Percentiles rank a stretch among this genome's conserved stretches.
Evolutionary conservation across 1,140 invertebrate species (phyloP).

Genomic region (Cecropterus lyciades): DNA sequence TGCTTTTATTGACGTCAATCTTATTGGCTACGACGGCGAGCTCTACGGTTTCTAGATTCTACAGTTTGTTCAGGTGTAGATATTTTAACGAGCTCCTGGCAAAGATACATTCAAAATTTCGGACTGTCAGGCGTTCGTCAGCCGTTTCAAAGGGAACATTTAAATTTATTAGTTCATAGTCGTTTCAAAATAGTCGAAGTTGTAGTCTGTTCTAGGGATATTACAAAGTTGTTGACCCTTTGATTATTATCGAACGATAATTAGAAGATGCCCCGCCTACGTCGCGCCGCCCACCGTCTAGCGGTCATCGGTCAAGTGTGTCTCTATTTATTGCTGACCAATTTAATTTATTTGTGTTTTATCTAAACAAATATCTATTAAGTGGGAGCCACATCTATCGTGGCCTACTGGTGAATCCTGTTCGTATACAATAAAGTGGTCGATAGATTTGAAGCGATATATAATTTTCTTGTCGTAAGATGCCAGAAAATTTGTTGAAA

Average conservation of each 20-base stretch:
- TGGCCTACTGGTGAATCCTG: conserved; percentile 17
- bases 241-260: conserved; percentile 43
- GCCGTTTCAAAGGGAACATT: conserved; percentile 6
- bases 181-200: conserved; percentile 20
- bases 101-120: neutral
- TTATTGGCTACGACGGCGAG: conserved; percentile 42
- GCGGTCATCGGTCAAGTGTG: conserved; percentile 48
- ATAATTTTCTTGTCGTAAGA: no score
- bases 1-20: conserved; percentile 45
- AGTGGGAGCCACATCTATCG: conserved; percentile 39
- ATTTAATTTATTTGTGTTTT: conserved; percentile 51
- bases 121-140: neutral
- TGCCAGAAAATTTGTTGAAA: neutral
- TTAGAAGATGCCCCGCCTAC: conserved; percentile 49
- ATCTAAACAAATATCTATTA: conserved; percentile 46
- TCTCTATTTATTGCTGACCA: conserved; percentile 47
- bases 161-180: conserved; percentile 4
- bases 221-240: conserved; percentile 35
- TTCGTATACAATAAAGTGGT: conserved; percentile 7
- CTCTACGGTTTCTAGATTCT: conserved; percentile 19
- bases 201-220: conserved; percentile 12
- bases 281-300: conserved; percentile 45
- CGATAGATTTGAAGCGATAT: conserved; percentile 2
- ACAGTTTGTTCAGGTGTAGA: conserved; percentile 19
- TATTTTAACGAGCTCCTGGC: conserved; percentile 11